Base-by-base conservation (phyloP, 2,113 vertebrate genomes). In the Limnothrissa miodon region DNA sequence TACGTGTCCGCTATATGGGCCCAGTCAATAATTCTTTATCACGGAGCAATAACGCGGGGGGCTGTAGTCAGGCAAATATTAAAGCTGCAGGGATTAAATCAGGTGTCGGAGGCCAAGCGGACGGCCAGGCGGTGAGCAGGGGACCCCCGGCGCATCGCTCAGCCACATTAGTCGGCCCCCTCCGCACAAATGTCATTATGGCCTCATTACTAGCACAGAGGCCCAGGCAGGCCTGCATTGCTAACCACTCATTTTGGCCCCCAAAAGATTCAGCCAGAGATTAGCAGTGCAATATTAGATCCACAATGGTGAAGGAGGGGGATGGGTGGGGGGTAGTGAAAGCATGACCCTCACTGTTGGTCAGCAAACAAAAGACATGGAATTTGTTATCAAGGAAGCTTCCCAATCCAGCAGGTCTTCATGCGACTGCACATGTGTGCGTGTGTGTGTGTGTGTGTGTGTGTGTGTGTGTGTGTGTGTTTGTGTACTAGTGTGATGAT, bases 171-270 rank as follows among this genome's bases (percentile, higher is more conserved):
- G 87, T 89, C 92, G 89, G 87, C 80, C 83, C 89, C 92, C 94
- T 92, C 90, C 88, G 91, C 83, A 93, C 91, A 93, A 95, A 91
- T 93, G 88, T 92, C 92, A 95, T 94, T 96, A 95, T 88, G 91
- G 92, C 74, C 94, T 94, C 91, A 96, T 96, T 95, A 96, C 89
- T 91, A 91, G 85, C 88, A 87, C 88, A 23, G 88, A 83, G 86
- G 86, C 82, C 89, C 89, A 93, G 87, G 87, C 88, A 39, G 90
- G 88, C 78, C 86, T 88, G 94, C 93, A 95, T 95, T 89, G 90
- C 89, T 94, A 95, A 92, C 88, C 88, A 45, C 87, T 91, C 90
- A 94, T 95, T 95, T 94, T 88, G 1, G 29, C 66, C 29, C 90
- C 81, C 25, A 88, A 70, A 78, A 87, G 87, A 91, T 87, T 86